Conservation (phyloP, 2,113 vertebrate species). For the Daubentonia madagascariensis region DNA sequence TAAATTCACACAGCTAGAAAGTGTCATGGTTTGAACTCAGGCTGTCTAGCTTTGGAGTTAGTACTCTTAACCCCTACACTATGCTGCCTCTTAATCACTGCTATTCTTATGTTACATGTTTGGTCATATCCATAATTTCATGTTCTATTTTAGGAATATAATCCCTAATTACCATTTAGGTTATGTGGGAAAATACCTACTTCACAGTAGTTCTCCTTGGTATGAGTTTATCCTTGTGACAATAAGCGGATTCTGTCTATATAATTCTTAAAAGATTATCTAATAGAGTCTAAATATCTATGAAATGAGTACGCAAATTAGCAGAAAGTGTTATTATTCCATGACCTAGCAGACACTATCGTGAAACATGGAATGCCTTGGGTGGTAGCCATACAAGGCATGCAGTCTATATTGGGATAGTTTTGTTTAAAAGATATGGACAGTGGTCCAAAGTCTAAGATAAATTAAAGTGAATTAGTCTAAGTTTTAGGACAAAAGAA, state of each 20-base stretch:
- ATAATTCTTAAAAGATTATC: background rate
- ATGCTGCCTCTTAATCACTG: background rate
- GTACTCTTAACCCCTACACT: background rate
- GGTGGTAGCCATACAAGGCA: background rate
- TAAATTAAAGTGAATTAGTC: too few relatives aligned
- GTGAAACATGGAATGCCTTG: background rate
- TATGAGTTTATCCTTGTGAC: background rate
- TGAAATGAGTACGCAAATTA: background rate
- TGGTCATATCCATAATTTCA: background rate
- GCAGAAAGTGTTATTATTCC: background rate
- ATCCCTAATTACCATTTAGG: background rate
- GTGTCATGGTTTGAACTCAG: background rate
- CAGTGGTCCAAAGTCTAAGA: background rate
- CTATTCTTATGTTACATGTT: background rate
- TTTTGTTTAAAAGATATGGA: too few relatives aligned
- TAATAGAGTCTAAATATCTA: background rate
- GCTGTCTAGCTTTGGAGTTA: background rate
- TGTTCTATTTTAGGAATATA: background rate
- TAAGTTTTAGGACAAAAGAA: background rate
- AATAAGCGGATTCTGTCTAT: too few relatives aligned
- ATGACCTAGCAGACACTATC: background rate
- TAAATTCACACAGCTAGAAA: background rate
- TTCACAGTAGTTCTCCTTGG: background rate
- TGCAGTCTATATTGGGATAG: too few relatives aligned
- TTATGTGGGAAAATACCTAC: background rate